A percentile compares a stretch with the other conserved stretches of the same genome.
Evolutionary conservation across 2,888 invertebrate genomes (phyloP).

Genomic region (Diachrysia chrysitis): DNA sequence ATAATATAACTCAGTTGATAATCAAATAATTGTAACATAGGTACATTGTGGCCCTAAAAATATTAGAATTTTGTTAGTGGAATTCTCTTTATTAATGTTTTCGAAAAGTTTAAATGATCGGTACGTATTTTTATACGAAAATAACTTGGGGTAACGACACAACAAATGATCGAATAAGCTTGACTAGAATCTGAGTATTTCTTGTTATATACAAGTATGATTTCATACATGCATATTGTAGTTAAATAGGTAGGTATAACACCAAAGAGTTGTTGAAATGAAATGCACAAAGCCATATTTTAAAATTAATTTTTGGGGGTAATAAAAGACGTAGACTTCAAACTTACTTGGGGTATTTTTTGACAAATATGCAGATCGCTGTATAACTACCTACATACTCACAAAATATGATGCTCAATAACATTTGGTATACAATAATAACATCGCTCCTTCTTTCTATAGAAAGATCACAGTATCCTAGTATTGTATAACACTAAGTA

Average conservation of each 20-base stretch:
- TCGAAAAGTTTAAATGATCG: background rate
- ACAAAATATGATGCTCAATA: background rate
- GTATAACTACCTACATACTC: background rate
- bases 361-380: background rate
- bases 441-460: conserved; percentile 8
- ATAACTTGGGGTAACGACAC: background rate
- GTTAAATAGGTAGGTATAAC: background rate
- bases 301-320: too few species aligned
- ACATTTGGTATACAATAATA: conserved; percentile 6
- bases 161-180: background rate
- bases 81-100: background rate
- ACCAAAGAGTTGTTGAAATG: background rate
- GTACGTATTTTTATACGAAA: background rate
- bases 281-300: too few species aligned
- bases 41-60: background rate
- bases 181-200: background rate
- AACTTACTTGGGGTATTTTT: background rate
- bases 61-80: background rate
- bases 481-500: conserved; percentile 19
- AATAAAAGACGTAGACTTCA: background rate
- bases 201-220: background rate
- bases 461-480: conserved; percentile 12
- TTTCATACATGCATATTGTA: conserved; percentile 3
- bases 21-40: background rate
- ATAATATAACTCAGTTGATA: background rate